Base-by-base conservation (phyloP, 2,888 invertebrate species). In the Hesperia comma region DNA sequence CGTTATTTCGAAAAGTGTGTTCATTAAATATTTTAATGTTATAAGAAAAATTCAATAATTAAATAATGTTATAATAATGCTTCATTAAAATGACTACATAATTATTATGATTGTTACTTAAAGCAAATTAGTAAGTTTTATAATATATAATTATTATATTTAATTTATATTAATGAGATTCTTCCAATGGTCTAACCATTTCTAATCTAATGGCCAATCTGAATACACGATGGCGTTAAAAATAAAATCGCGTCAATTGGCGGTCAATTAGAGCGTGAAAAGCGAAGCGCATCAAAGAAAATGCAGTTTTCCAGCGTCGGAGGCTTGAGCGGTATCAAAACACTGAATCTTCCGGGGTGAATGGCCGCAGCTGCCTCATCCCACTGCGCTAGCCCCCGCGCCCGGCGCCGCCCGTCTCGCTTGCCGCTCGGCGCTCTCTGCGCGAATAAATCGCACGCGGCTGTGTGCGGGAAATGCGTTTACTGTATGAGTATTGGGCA, bases 271-370 rank as follows among this genome's bases (percentile, higher is more conserved):
- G 90, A 88, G 90, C 89, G 85, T 89, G 88, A 87, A 91, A 91
- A 90, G 88, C 86, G 86, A 86, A 85, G 86, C 84, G 88, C 85
- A 83, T 88, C 83, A 86, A 90, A 90, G 91, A 92, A 92, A 92
- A 92, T 90, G 88, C 87, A 90, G 88, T 90, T 92, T 92, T 90
- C 87, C 88, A 89, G 78, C 82, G 81, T 77, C 78, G 78, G 84
- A 90, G 90, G 91, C 89, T 90, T 82, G 82, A 79, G 86, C 86
- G 86, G 88, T 91, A 92, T 92, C 92, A 92, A 92, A 92, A 93
- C 92, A 93, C 86, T 91, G 91, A 86, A 91, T 93, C 89, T 92
- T 91, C 90, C 92, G 92, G 91, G 93, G 92, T 93, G 87, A 90
- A 90, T 81, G 92, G 78, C 91, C 92, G 79, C 77, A 72, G 77